Evolutionary conservation across 2,888 invertebrate species (phyloP).

Genomic region (Pheosia tremula): DNA sequence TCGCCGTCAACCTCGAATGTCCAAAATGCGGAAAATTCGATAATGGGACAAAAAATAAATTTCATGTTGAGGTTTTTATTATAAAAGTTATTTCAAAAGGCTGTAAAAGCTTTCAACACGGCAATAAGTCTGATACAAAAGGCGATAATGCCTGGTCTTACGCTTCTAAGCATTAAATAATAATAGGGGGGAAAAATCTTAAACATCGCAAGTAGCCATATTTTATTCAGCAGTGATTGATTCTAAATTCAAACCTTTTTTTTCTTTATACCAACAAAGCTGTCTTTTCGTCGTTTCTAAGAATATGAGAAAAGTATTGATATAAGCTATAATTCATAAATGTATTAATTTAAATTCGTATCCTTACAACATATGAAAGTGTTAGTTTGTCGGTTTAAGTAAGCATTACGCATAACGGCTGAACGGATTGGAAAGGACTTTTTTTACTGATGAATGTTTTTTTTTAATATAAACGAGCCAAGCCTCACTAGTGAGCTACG

Average conservation of each 20-base stretch:
- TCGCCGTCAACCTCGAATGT: slow-evolving; percentile 48
- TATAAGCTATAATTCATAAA: neutral
- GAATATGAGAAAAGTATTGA: neutral
- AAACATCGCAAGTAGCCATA: slow-evolving; percentile 36
- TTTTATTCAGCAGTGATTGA: slow-evolving; percentile 20
- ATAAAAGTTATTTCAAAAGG: slow-evolving; percentile 66
- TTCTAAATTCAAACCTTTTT: slow-evolving; percentile 19
- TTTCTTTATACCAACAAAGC: neutral
- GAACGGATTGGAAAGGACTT: no score
- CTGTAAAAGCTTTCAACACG: slow-evolving; percentile 66
- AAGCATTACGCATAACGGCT: no score
- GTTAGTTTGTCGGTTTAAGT: no score
- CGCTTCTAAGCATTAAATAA: slow-evolving; percentile 62
- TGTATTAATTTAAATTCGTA: no score
- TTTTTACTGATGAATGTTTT: no score
- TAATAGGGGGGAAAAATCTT: slow-evolving; percentile 37
- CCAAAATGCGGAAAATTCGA: slow-evolving; percentile 59
- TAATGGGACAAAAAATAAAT: slow-evolving; percentile 73
- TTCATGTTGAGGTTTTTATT: slow-evolving; percentile 66
- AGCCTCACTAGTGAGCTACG: no score
- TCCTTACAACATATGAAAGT: no score
- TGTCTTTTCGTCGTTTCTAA: neutral
- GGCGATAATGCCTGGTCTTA: slow-evolving; percentile 69
- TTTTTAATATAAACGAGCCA: no score
- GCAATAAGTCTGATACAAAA: slow-evolving; percentile 73